Evolutionary conservation across 2,888 invertebrate species (phyloP).

Genomic region (Macrophya alboannulata): DNA sequence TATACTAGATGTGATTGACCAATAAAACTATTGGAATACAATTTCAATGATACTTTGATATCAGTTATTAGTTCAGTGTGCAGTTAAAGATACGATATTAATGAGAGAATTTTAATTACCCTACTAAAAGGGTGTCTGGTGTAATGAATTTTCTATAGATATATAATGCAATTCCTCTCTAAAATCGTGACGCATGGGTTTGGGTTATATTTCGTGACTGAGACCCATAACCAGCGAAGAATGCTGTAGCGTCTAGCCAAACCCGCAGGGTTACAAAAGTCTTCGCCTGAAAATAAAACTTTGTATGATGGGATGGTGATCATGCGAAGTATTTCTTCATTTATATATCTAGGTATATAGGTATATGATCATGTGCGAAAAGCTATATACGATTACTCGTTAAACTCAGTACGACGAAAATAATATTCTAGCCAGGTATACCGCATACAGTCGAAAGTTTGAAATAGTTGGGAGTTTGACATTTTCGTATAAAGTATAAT

Average conservation of each 20-base stretch:
- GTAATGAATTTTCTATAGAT: not conserved
- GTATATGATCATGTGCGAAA: slow-evolving; percentile 21
- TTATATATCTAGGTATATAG: not conserved
- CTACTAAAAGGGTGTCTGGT: not conserved
- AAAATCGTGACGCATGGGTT: slow-evolving; percentile 11
- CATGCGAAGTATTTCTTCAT: slow-evolving; percentile 41
- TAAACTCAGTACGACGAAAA: slow-evolving; percentile 1
- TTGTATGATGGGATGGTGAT: not conserved
- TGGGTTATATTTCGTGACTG: slow-evolving; percentile 26
- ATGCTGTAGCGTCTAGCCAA: slow-evolving; percentile 1
- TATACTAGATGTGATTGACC: not conserved
- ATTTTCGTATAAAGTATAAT: slow-evolving; percentile 26
- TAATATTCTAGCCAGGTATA: not conserved
- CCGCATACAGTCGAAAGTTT: slow-evolving; percentile 19
- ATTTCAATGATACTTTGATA: not conserved
- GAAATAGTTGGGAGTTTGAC: slow-evolving; percentile 42
- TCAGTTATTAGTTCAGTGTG: not conserved
- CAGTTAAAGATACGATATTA: not conserved
- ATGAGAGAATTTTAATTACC: not conserved
- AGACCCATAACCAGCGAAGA: slow-evolving; percentile 29
- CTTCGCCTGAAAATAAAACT: slow-evolving; percentile 11
- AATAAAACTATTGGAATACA: not conserved
- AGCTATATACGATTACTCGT: slow-evolving; percentile 30
- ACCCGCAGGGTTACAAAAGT: slow-evolving; percentile 19
- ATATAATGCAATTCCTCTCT: slow-evolving; percentile 19